phyloP scores from a whole-genome alignment of 2,113 vertebrate genomes.

The Crotalus helleri region DNA sequence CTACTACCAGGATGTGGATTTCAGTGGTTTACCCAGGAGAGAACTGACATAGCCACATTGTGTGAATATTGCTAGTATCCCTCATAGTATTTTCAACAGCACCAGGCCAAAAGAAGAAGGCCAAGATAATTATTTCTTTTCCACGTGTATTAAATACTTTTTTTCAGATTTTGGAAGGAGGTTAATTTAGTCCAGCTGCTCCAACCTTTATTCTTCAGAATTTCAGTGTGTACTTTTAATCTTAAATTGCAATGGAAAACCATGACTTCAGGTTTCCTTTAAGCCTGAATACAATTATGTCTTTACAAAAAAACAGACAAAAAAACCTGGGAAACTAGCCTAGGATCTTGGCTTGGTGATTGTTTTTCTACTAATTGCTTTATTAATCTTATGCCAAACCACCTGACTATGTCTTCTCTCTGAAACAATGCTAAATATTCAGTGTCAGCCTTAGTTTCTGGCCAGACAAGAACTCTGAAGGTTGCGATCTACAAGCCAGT shows the following conservation, averaged over 20 bases:
- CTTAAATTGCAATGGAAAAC: not conserved
- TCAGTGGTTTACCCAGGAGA: not conserved
- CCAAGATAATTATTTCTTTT: not conserved
- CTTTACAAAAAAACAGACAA: constrained; percentile 1
- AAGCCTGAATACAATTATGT: not conserved
- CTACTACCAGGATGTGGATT: not conserved
- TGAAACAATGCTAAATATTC: not conserved
- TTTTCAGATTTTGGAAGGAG: not conserved
- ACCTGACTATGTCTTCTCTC: not conserved
- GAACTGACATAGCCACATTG: not conserved
- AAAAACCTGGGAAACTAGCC: constrained; percentile 11
- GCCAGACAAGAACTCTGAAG: not conserved
- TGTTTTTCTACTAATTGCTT: not conserved
- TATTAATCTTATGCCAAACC: constrained; percentile 21
- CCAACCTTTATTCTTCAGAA: not conserved
- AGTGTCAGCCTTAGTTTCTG: not conserved
- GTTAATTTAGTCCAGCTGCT: not conserved
- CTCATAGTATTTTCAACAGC: not conserved
- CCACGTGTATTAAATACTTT: not conserved
- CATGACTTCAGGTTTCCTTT: constrained; percentile 6
- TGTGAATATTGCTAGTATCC: not conserved
- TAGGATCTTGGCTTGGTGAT: not conserved
- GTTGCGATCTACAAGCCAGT: not conserved
- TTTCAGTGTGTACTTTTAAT: not conserved
- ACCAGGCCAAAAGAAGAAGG: not conserved